These are phyloP conservation scores for Aphidius colemani DNA, from an alignment of 2,888 invertebrate species.

Conservation along the genomic window DNA sequence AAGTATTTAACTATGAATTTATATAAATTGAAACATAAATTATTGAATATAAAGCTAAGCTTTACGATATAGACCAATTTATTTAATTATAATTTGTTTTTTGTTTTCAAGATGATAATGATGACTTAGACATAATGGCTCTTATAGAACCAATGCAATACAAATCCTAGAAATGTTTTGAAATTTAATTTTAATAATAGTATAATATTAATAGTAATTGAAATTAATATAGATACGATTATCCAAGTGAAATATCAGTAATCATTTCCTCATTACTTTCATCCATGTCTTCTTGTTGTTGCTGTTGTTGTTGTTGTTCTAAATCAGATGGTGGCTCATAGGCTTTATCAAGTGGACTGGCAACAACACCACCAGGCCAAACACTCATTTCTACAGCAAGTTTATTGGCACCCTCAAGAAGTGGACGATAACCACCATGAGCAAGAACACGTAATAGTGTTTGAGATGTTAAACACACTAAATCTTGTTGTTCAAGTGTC, in stretches of 20 bases:
- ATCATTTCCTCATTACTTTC: conserved; percentile 72
- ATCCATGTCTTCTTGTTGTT: conserved; percentile 74
- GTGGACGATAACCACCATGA: conserved; percentile 92
- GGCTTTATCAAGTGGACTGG: conserved; percentile 92
- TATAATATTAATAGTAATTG: not conserved
- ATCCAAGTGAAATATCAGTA: conserved; percentile 55
- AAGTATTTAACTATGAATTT: too few relatives aligned
- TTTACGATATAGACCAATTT: too few relatives aligned
- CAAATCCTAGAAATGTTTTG: not conserved
- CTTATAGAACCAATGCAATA: too few relatives aligned
- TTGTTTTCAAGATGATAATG: too few relatives aligned
- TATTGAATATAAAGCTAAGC: too few relatives aligned
- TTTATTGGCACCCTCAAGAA: conserved; percentile 72
- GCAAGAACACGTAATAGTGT: conserved; percentile 87
- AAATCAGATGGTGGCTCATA: conserved; percentile 78
- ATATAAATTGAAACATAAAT: too few relatives aligned
- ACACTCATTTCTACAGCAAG: conserved; percentile 90
- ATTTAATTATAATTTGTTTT: too few relatives aligned
- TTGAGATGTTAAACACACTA: conserved; percentile 92
- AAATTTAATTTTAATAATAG: not conserved
- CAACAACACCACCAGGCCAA: conserved; percentile 91
- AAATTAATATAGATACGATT: too few relatives aligned
- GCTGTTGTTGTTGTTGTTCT: conserved; percentile 77
- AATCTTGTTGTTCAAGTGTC: conserved; percentile 89
- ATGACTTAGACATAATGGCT: too few relatives aligned